phyloP scores from a whole-genome alignment of 1,140 invertebrate species.

The Pantala flavescens region DNA sequence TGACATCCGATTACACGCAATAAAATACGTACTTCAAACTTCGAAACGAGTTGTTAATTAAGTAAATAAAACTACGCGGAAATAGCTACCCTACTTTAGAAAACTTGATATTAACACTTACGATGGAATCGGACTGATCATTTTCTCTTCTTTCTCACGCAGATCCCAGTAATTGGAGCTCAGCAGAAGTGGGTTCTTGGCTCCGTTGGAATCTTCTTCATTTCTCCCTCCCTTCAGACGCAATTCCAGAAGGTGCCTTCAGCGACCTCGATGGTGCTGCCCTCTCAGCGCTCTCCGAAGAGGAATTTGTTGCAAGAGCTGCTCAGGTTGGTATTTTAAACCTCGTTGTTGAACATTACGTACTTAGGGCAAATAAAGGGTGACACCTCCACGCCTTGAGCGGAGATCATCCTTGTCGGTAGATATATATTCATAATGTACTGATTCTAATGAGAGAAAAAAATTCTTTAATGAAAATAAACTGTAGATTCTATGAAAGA shows the following conservation, averaged over 20 bases:
- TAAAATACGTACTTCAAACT: too few species aligned
- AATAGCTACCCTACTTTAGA: background rate
- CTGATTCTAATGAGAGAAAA: too few species aligned
- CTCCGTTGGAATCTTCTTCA: slow-evolving; percentile 72
- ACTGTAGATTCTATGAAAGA: too few species aligned
- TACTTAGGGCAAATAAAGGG: too few species aligned
- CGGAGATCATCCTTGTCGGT: too few species aligned
- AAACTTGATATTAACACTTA: background rate
- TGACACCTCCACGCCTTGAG: too few species aligned
- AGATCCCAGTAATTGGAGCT: slow-evolving; percentile 80
- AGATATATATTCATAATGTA: too few species aligned
- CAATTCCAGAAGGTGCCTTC: slow-evolving; percentile 42
- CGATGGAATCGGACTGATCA: background rate
- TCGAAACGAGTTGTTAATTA: too few species aligned
- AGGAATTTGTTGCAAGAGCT: slow-evolving; percentile 70
- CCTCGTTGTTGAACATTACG: too few species aligned
- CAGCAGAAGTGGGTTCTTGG: slow-evolving; percentile 74
- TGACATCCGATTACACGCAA: too few species aligned
- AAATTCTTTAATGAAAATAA: too few species aligned
- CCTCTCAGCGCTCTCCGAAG: slow-evolving; percentile 64
- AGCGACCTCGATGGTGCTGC: slow-evolving; percentile 70
- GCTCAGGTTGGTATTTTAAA: slow-evolving; percentile 52
- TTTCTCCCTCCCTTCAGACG: slow-evolving; percentile 55
- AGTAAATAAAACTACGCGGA: background rate
- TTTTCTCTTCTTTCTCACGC: slow-evolving; percentile 32